These are phyloP conservation scores for Chaetodon trifasciatus DNA, from an alignment of 2,797 vertebrate species.

Conservation along the genomic window DNA sequence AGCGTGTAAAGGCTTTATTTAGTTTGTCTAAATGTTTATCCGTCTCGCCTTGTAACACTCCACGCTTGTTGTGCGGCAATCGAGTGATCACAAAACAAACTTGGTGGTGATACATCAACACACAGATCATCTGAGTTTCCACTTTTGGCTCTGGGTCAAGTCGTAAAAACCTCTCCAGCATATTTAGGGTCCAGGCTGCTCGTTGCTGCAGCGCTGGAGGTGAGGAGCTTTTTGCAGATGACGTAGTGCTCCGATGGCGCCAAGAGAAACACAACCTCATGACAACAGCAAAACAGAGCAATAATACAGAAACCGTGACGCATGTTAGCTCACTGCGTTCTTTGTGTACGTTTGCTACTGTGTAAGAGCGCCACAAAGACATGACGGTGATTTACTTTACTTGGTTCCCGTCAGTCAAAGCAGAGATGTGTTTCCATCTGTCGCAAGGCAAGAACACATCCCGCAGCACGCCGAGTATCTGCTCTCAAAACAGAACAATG, in stretches of 20 bases:
- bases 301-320: slow-evolving; percentile 42
- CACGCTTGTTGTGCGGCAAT: slow-evolving; percentile 75
- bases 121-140: slow-evolving; percentile 63
- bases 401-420: slow-evolving; percentile 32
- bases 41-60: slow-evolving; percentile 76
- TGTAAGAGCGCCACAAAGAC: not conserved
- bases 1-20: slow-evolving; percentile 79
- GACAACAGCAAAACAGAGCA: slow-evolving; percentile 67
- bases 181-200: slow-evolving; percentile 40
- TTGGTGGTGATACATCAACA: slow-evolving; percentile 68
- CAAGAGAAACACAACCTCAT: slow-evolving; percentile 63
- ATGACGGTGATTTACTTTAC: slow-evolving; percentile 38
- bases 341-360: slow-evolving; percentile 54
- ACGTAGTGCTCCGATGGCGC: slow-evolving; percentile 17
- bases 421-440: slow-evolving; percentile 9
- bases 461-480: not conserved
- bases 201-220: slow-evolving; percentile 40
- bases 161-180: slow-evolving; percentile 35
- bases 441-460: slow-evolving; percentile 8
- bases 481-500: slow-evolving; percentile 42
- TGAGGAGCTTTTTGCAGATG: slow-evolving; percentile 53
- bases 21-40: slow-evolving; percentile 88
- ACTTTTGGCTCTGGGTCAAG: slow-evolving; percentile 70
- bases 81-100: slow-evolving; percentile 79
- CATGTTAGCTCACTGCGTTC: not conserved